Evolutionary conservation across 2,113 vertebrate genomes (phyloP).

Genomic region (Carassius gibelio): DNA sequence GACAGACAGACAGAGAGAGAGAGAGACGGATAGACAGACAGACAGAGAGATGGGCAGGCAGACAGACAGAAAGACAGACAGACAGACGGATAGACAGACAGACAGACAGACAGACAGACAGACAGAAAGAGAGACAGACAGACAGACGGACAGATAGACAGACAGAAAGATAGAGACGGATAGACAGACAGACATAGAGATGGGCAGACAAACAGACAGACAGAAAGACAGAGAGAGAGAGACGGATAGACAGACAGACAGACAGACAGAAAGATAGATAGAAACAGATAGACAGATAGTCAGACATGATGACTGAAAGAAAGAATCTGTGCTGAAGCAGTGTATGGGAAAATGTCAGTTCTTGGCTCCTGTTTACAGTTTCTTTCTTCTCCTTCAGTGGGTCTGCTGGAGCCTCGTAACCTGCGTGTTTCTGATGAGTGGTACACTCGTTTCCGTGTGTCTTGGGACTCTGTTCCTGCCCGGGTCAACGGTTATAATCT

Average conservation of each 20-base stretch:
- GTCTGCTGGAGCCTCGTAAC: constrained; percentile 90
- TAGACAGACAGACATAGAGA: background rate
- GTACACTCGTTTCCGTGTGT: constrained; percentile 96
- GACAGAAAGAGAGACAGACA: background rate
- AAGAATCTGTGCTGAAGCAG: background rate
- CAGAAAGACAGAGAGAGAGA: background rate
- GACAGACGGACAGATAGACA: background rate
- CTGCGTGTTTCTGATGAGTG: constrained; percentile 95
- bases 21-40: background rate
- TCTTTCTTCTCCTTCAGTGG: constrained; percentile 76
- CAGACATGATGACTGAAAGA: background rate
- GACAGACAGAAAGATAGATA: background rate
- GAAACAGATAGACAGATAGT: background rate
- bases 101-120: background rate
- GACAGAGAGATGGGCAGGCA: background rate
- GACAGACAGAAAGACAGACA: background rate
- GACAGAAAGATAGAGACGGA: too few species aligned
- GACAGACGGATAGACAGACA: background rate
- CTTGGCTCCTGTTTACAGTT: background rate
- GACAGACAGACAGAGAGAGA: background rate
- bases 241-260: background rate
- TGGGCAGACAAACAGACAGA: background rate
- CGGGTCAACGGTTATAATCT: constrained; percentile 95
- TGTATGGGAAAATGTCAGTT: background rate
- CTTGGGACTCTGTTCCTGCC: constrained; percentile 91